A percentile compares a stretch with the other conserved stretches of the same genome.
These are phyloP conservation scores for Megastigmus dorsalis DNA, from an alignment of 2,888 invertebrate genomes.

Conservation along the genomic window DNA sequence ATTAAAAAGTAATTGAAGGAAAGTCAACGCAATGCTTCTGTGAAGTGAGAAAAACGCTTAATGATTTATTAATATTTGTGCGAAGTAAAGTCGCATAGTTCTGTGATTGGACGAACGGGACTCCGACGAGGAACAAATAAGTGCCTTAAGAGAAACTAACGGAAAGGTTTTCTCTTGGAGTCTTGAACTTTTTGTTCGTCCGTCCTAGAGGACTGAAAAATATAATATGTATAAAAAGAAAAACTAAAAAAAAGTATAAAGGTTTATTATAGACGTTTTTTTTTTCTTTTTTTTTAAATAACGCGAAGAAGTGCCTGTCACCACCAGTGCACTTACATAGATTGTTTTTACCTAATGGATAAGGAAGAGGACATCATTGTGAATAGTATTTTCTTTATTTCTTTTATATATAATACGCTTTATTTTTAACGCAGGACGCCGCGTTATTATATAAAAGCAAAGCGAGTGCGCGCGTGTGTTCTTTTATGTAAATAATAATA, in stretches of 20 bases:
- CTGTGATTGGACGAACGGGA: constrained; percentile 50
- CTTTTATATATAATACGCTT: constrained; percentile 44
- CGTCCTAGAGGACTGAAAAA: constrained; percentile 42
- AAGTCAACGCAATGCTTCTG: constrained; percentile 45
- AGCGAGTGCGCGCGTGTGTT: constrained; percentile 12
- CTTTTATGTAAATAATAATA: constrained; percentile 51
- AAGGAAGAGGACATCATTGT: constrained; percentile 55
- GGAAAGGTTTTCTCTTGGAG: constrained; percentile 18
- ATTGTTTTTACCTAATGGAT: constrained; percentile 52
- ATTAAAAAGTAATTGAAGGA: constrained; percentile 22
- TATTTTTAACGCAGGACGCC: constrained; percentile 45
- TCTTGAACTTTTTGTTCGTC: constrained; percentile 35
- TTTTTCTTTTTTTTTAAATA: constrained; percentile 41
- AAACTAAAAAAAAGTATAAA: constrained; percentile 34
- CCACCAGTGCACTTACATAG: constrained; percentile 46
- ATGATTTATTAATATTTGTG: constrained; percentile 47
- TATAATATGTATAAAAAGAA: constrained; percentile 3
- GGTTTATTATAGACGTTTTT: constrained; percentile 19
- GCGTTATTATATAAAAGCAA: constrained; percentile 44
- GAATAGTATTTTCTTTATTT: constrained; percentile 53
- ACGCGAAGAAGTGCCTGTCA: constrained; percentile 49
- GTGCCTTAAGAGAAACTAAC: constrained; percentile 47
- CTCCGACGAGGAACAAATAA: constrained; percentile 15
- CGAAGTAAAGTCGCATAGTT: constrained; percentile 36
- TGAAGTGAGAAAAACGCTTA: constrained; percentile 51